A percentile compares a stretch with the other conserved stretches of the same genome.
Conservation (phyloP, 2,113 vertebrate genomes). For the Ceyx margarethae region DNA sequence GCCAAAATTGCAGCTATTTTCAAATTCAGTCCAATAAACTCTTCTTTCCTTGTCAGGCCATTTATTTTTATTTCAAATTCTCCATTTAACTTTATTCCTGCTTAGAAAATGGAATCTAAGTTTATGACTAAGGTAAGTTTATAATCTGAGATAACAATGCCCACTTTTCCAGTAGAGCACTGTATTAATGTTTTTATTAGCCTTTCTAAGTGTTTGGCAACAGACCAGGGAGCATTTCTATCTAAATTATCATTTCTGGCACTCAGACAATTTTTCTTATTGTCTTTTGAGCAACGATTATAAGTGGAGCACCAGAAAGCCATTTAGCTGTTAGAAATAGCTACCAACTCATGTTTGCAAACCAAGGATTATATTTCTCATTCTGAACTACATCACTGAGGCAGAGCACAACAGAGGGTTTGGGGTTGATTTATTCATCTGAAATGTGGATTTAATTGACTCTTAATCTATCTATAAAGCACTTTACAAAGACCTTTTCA, state of each 20-base stretch:
- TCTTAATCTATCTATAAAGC: neutral
- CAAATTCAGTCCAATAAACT: conserved; percentile 7
- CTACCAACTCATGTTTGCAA: neutral
- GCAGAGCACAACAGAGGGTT: neutral
- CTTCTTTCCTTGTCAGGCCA: neutral
- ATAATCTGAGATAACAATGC: neutral
- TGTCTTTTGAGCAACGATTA: neutral
- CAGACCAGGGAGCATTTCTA: neutral
- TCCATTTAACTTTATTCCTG: neutral
- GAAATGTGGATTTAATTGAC: conserved; percentile 10
- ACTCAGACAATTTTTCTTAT: neutral
- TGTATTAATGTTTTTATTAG: neutral
- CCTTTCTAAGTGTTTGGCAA: neutral
- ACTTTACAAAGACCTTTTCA: neutral
- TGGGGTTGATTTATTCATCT: neutral
- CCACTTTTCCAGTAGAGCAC: neutral
- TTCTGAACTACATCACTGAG: neutral
- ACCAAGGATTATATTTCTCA: neutral
- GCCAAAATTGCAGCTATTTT: neutral
- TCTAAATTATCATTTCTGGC: neutral
- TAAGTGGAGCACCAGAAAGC: neutral
- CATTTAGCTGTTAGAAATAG: neutral
- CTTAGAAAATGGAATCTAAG: neutral
- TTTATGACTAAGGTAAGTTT: conserved; percentile 8
- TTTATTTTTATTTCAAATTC: conserved; percentile 26